Base-by-base conservation (phyloP, 1,140 invertebrate genomes). In the Brachionus paranguensis region DNA sequence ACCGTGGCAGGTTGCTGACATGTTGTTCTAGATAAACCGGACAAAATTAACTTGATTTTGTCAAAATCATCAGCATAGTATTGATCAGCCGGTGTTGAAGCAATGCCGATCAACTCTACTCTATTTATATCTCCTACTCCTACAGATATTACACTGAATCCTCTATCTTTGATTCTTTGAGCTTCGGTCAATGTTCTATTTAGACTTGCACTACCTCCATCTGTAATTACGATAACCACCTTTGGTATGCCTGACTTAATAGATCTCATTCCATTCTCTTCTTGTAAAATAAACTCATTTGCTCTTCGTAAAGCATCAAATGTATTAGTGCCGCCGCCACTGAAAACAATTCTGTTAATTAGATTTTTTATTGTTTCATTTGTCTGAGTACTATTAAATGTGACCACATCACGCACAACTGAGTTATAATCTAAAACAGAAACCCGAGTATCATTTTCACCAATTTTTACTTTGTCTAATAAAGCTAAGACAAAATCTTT, bases 201-300 rank as follows among this genome's bases (percentile, higher is more conserved):
- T 43, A n/a, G 12, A 43, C n/a, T 24, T 11, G 1, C 43, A 20
- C 70, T 74, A 20, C 1, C 41, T 27, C 41, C 72, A 76, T 76
- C 72, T 33, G 72, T 76, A 4, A 76, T 76, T 47, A 76, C 41
- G 3, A 76, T 20, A 50, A 76, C 27, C n/a, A 74, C 72, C 47
- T 76, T 76, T 76, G 72, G 72, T 47, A 76, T 29, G 2, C 72
- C 72, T 47, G 24, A 24, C 24, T 76, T 11, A 47, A 76, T 24
- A 12, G n/a, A 11, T 24, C 72, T 47, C 72, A 76, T 76, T 47
- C 41, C 43, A 27, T 76, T 47, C 7, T 20, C 20, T 24, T 76
- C 41, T 76, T 76, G 41, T 47, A 76, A 50, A 76, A 76, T 47
- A 43, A 11, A 47, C 2, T 76, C 14, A 50, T 76, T 76, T 47